Base-by-base conservation (phyloP, 2,113 vertebrate genomes). In the Coracopsis vasa region DNA sequence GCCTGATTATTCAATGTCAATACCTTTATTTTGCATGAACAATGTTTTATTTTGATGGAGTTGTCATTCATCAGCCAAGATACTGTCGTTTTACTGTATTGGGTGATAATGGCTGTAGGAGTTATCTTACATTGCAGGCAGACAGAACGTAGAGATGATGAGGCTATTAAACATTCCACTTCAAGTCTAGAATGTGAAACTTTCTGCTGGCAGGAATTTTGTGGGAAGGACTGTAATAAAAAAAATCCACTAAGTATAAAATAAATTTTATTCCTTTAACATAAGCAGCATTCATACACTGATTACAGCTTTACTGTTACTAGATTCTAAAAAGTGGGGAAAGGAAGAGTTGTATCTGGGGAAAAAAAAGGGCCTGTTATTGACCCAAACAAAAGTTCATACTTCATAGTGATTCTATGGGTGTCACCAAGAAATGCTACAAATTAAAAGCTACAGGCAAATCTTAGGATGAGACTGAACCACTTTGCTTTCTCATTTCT, bases 101-200 rank as follows among this genome's bases (percentile, higher is more conserved):
- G 31, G 13, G 9, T 35, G 44, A 17, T 28, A 90, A 33, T 10
- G 35, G 27, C 35, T 0, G 0, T 35, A 58, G 56, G 62, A 89
- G 9, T 45, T 23, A 18, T 10, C 27, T 65, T 21, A 2, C 0
- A 1, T 6, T 3, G 1, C 29, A 65, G 53, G 25, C 35, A 88
- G 48, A 60, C 14, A 73, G 53, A 54, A 35, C 13, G 19, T 1
- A 51, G 37, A 51, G 20, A 48, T 24, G 33, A 16, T n/a, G 41
- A 23, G 31, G 44, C 12, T 17, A 39, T 5, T 25, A 51, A 33
- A 48, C 17, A 28, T 56, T 56, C 72, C 27, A 61, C 18, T 82
- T 8, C 1, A 1, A 77, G 29, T 47, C 9, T 45, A 64, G 39
- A 77, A 66, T 12, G 10, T 21, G 62, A 93, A 75, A 54, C 5